A percentile compares a stretch with the other conserved stretches of the same genome.
phyloP scores from a whole-genome alignment of 92 coral and sea anemone species.

The Parazoanthus swiftii region DNA sequence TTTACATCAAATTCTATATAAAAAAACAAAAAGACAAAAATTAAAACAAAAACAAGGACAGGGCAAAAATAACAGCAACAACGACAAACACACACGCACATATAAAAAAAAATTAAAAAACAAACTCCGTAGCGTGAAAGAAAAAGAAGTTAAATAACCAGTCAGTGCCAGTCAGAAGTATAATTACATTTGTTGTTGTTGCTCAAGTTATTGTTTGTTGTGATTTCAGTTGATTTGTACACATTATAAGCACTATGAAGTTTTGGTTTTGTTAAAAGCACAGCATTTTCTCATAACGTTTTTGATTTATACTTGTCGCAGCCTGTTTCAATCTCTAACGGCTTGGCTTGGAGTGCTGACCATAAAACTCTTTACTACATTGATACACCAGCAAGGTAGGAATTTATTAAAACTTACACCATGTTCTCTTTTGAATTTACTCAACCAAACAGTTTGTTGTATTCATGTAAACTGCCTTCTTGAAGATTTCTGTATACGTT shows the following conservation, averaged over 20 bases:
- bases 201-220: too few species aligned
- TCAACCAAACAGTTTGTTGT: neutral
- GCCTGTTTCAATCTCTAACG: slow-evolving; percentile 81
- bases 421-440: neutral
- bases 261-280: neutral
- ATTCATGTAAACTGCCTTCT: neutral
- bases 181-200: too few species aligned
- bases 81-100: too few species aligned
- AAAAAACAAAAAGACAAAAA: too few species aligned
- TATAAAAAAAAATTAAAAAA: too few species aligned
- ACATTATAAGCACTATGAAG: neutral
- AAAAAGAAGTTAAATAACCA: too few species aligned
- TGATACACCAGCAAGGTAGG: slow-evolving; percentile 73
- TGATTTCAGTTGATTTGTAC: slow-evolving; percentile 1
- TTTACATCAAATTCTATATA: too few species aligned
- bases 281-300: neutral
- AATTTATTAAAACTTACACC: neutral
- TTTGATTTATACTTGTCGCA: slow-evolving; percentile 16
- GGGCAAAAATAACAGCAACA: too few species aligned
- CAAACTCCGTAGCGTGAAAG: too few species aligned
- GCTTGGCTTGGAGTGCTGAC: slow-evolving; percentile 85
- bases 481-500: too few species aligned
- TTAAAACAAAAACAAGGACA: too few species aligned
- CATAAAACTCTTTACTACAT: slow-evolving; percentile 74
- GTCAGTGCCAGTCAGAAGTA: too few species aligned